phyloP scores from a whole-genome alignment of 2,797 vertebrate genomes.

The Dicrostonyx torquatus region DNA sequence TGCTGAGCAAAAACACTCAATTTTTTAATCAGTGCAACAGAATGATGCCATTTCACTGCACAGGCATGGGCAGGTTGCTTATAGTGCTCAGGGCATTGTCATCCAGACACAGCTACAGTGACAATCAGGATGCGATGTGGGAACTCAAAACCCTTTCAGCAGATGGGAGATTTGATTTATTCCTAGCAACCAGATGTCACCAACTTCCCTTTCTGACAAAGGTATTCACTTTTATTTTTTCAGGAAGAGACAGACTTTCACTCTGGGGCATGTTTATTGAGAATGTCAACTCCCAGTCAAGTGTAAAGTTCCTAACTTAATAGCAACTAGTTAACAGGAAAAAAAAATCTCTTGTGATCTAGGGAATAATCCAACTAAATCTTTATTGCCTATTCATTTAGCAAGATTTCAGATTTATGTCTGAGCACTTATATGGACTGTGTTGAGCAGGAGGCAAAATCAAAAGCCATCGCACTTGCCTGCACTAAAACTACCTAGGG shows the following conservation, averaged over 20 bases:
- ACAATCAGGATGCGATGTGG: conserved; percentile 48
- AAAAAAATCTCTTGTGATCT: conserved; percentile 26
- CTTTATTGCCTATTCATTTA: background rate
- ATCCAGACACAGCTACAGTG: background rate
- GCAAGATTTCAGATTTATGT: background rate
- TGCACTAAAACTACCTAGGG: background rate
- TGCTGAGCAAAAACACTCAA: conserved; percentile 19
- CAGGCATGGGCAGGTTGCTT: background rate
- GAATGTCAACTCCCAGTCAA: conserved; percentile 50
- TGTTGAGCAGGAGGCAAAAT: background rate
- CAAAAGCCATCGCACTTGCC: background rate
- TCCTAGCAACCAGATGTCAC: conserved; percentile 64
- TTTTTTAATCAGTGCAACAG: conserved; percentile 42
- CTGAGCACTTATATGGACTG: background rate
- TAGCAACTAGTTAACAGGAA: conserved; percentile 48
- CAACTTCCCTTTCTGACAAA: conserved; percentile 50
- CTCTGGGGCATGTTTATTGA: conserved; percentile 27
- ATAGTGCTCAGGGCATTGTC: background rate
- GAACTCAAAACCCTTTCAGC: conserved; percentile 58
- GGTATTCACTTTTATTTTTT: conserved; percentile 47
- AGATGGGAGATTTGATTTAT: conserved; percentile 73
- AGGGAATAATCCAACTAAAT: background rate
- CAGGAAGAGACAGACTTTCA: background rate
- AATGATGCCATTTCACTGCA: background rate
- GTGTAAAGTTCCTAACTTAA: conserved; percentile 18